Evolutionary conservation across 2,888 invertebrate genomes (phyloP), one percentile per base, ranked within the genome.

Genomic region (Xestia ashworthii): DNA sequence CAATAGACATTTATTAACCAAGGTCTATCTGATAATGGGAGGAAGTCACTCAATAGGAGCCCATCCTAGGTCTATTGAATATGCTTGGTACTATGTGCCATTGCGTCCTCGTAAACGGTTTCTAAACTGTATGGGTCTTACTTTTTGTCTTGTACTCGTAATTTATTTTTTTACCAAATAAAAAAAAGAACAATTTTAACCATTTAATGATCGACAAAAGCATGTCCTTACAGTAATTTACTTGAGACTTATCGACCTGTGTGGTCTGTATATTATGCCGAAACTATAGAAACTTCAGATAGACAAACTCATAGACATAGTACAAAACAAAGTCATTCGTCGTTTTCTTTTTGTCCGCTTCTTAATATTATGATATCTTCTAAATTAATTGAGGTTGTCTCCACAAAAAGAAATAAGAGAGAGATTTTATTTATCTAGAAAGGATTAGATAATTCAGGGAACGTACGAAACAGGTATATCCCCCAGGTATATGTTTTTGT

Each of bases 1-100:
- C 32, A 72, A 75, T 71, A 67, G 75, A 72, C 11, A 50, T 83
- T 60, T 67, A 81, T 65, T 72, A 64, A 50, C 44, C 69, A 82
- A 82, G 71, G 80, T 80, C 71, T 69, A 48, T 67, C 46, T 53
- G 46, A 67, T 78, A 84, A 84, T 71, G 22, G 67, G 58, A 80
- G 87, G 84, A 82, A 86, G 73, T 71, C 22, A 62, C 71, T 73
- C 67, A 69, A 77, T 71, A 73, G 66, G 68, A 72, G 72, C 71
- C 74, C 76, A 41, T 32, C 64, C 44, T 41, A 60, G 69, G 58
- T 46, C 44, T n/a, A 83, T 69, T 83, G 9, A 32, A 32, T 60
- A 32, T 19, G 60, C 19, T 9, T 44, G 11, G 50, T 71, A 58
- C 55, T 48, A 55, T 58, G 65, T 14, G 46, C 44, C 50, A 25